These are phyloP conservation scores for Lysandra bellargus DNA, from an alignment of 2,888 invertebrate species.

Conservation along the genomic window DNA sequence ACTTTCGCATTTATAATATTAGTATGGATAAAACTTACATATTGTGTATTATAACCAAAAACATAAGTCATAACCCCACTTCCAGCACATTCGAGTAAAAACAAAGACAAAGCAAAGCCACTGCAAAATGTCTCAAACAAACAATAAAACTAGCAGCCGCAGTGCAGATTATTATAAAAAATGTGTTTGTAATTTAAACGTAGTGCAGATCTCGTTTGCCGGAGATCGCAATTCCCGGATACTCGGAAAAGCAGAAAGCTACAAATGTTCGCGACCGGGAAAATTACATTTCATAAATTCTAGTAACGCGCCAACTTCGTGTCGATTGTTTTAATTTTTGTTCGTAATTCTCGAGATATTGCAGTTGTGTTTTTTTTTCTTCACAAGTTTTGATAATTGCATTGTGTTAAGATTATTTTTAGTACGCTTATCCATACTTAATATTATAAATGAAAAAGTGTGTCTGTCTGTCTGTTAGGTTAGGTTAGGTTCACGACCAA, in stretches of 20 bases:
- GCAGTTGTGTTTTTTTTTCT: neutral
- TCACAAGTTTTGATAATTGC: neutral
- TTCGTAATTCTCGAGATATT: slow-evolving; percentile 32
- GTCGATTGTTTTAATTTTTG: slow-evolving; percentile 40
- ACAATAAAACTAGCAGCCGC: slow-evolving; percentile 43
- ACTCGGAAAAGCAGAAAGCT: slow-evolving; percentile 68
- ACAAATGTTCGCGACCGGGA: slow-evolving; percentile 77
- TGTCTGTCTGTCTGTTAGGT: too few relatives aligned
- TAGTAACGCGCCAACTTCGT: slow-evolving; percentile 54
- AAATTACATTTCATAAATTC: slow-evolving; percentile 78
- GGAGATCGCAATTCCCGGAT: slow-evolving; percentile 76
- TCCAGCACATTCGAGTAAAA: neutral
- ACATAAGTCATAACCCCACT: neutral
- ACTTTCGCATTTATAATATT: too few relatives aligned
- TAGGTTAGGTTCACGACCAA: too few relatives aligned
- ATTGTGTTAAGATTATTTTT: neutral
- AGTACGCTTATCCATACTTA: too few relatives aligned
- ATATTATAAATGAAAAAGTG: too few relatives aligned
- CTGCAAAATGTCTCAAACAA: slow-evolving; percentile 30
- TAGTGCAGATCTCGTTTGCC: slow-evolving; percentile 68
- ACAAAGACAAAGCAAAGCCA: neutral
- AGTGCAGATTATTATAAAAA: slow-evolving; percentile 67
- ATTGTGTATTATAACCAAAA: neutral
- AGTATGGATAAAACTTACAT: neutral
- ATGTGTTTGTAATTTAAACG: slow-evolving; percentile 70